Evolutionary conservation across 2,888 invertebrate species (phyloP).

Genomic region (Eupithecia dodoneata): DNA sequence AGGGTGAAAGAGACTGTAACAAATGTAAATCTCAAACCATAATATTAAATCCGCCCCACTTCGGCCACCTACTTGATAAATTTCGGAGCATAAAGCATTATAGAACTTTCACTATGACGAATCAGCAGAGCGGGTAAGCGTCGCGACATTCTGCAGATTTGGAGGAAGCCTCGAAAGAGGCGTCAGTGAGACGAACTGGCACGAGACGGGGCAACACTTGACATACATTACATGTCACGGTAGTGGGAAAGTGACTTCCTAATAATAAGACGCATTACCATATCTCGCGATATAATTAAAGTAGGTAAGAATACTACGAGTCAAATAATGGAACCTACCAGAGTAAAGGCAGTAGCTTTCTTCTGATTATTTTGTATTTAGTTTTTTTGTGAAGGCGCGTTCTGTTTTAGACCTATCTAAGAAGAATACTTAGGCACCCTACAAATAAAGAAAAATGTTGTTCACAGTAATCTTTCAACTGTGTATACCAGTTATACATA

Average conservation of each 20-base stretch:
- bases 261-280: not conserved
- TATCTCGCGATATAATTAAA: not conserved
- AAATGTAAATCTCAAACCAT: slow-evolving; percentile 16
- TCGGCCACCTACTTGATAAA: slow-evolving; percentile 35
- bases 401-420: too few species aligned
- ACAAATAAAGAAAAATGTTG: too few species aligned
- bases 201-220: slow-evolving; percentile 1
- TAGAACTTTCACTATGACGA: slow-evolving; percentile 58
- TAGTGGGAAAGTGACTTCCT: not conserved
- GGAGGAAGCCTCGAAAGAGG: slow-evolving; percentile 48
- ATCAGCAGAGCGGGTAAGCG: slow-evolving; percentile 59
- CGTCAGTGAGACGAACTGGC: slow-evolving; percentile 40
- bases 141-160: slow-evolving; percentile 63
- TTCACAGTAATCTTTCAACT: too few species aligned
- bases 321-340: not conserved
- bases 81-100: slow-evolving; percentile 50
- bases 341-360: not conserved
- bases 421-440: too few species aligned
- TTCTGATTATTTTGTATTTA: not conserved
- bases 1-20: slow-evolving; percentile 7
- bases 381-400: too few species aligned
- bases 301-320: not conserved
- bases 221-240: not conserved
- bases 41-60: slow-evolving; percentile 34
- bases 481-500: too few species aligned